Evolutionary conservation across 2,888 invertebrate genomes (phyloP).

Genomic region (Chrysotoxum bicinctum): DNA sequence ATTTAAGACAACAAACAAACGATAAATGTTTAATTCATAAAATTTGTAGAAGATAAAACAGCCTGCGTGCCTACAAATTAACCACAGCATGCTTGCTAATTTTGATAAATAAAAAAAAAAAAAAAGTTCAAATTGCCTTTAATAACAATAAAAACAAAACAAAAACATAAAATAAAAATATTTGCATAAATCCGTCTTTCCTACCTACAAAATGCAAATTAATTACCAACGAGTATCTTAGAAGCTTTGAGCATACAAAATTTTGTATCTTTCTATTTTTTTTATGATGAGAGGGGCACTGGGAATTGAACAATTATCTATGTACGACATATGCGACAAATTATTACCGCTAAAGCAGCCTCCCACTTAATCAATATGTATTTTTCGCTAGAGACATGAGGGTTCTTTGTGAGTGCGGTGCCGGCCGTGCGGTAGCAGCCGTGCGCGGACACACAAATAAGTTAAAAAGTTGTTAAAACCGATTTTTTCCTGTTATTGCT

Average conservation of each 20-base stretch:
- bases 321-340: conserved; percentile 53
- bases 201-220: conserved; percentile 37
- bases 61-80: conserved; percentile 27
- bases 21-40: conserved; percentile 2
- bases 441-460: conserved; percentile 29
- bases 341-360: conserved; percentile 66
- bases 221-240: conserved; percentile 45
- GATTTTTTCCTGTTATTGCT: conserved; percentile 63
- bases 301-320: conserved; percentile 48
- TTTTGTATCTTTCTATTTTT: background rate
- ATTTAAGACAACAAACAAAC: background rate
- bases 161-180: conserved; percentile 2
- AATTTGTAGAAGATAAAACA: background rate
- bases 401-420: background rate
- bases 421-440: background rate
- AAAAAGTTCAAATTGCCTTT: conserved; percentile 23
- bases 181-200: conserved; percentile 51
- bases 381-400: background rate
- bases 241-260: conserved; percentile 28
- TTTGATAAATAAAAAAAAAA: conserved; percentile 5
- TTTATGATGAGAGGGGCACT: background rate
- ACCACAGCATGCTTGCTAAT: conserved; percentile 51
- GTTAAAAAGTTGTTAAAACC: conserved; percentile 60
- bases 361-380: conserved; percentile 63
- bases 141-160: conserved; percentile 30